Base-by-base conservation (phyloP, 2,888 invertebrate species). In the Tineola bisselliella region DNA sequence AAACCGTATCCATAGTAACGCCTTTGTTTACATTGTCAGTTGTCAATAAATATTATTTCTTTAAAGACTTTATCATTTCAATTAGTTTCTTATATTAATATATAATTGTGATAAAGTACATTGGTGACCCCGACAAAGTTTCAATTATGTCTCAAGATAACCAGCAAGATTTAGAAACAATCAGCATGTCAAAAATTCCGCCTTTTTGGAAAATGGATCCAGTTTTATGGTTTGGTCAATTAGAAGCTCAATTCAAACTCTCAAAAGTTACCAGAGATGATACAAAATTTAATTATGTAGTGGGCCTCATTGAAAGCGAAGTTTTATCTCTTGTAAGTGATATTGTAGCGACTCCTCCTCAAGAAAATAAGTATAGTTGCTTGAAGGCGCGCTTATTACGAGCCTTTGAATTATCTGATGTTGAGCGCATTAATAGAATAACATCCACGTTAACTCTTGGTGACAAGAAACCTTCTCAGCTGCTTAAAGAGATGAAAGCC, bases 31-130 rank as follows among this genome's bases (percentile, higher is more conserved):
- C n/a, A n/a, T n/a, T n/a, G n/a, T n/a, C n/a, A n/a, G n/a, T n/a
- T n/a, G n/a, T n/a, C n/a, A 13, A 48, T 25, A 4, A 6, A 25
- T 63, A 61, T 15, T 43, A 60, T 61, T 52, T 11, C 2, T 4
- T 4, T 4, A 25, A 25, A 6, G n/a, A n/a, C n/a, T n/a, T n/a
- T n/a, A n/a, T n/a, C n/a, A n/a, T n/a, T n/a, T n/a, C n/a, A n/a
- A n/a, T n/a, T n/a, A n/a, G n/a, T n/a, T n/a, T n/a, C n/a, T n/a
- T n/a, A n/a, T n/a, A n/a, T n/a, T n/a, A n/a, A n/a, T n/a, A n/a
- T n/a, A n/a, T n/a, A n/a, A n/a, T n/a, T n/a, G n/a, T n/a, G n/a
- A n/a, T n/a, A n/a, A n/a, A n/a, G n/a, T n/a, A n/a, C n/a, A n/a
- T n/a, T n/a, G n/a, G n/a, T n/a, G n/a, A n/a, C n/a, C n/a, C n/a